Conservation (phyloP, 2,113 vertebrate genomes). For the Artemisiospiza belli region DNA sequence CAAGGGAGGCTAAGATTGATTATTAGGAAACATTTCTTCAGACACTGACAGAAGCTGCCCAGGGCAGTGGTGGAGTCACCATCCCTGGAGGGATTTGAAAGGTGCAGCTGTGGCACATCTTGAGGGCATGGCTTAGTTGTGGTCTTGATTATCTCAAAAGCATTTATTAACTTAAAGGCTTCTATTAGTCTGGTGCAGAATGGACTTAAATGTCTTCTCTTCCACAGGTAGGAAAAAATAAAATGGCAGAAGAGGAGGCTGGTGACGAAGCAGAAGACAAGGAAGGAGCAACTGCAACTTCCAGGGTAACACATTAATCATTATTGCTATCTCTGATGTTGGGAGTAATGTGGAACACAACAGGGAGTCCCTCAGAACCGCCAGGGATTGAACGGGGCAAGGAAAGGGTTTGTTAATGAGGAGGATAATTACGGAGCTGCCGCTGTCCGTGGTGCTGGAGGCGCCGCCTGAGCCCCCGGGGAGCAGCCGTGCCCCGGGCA, state of each 20-base stretch:
- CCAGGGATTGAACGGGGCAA: accelerated
- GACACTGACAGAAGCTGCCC: neutral
- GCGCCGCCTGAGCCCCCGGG: neutral
- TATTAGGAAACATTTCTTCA: neutral
- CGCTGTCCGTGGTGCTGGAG: constrained; percentile 63
- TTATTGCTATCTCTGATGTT: accelerated
- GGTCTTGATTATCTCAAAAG: neutral
- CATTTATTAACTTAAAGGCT: neutral
- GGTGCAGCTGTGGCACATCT: neutral
- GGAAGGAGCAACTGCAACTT: neutral
- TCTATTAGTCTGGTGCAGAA: neutral
- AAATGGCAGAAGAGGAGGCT: neutral
- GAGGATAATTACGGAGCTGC: accelerated
- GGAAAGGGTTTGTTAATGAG: accelerated
- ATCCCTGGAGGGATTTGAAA: neutral
- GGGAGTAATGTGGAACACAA: accelerated
- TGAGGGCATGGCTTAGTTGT: neutral
- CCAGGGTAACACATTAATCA: neutral
- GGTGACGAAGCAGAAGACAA: accelerated
- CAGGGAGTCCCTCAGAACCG: accelerated
- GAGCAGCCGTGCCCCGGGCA: accelerated
- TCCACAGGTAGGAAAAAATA: neutral
- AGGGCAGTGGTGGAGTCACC: neutral
- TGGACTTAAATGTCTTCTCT: neutral
- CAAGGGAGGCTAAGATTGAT: neutral